A percentile compares a stretch with the other conserved stretches of the same genome.
Evolutionary conservation across 53 echinoderm and acorn worm species (phyloP).

Genomic region (Arbacia lixula): DNA sequence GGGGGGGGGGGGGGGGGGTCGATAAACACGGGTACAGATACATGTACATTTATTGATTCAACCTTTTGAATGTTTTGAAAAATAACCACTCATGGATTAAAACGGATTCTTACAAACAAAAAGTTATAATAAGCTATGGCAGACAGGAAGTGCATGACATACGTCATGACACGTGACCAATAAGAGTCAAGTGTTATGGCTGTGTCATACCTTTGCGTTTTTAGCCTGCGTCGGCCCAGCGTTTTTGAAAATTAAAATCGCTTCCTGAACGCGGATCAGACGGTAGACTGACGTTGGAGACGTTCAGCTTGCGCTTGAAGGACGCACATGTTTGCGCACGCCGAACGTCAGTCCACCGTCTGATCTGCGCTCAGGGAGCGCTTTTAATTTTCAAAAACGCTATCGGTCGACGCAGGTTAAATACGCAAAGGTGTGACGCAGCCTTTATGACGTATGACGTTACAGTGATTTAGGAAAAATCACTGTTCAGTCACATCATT

Average conservation of each 20-base stretch:
- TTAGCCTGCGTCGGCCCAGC: slow-evolving; percentile 27
- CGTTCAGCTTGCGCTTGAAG: slow-evolving; percentile 27
- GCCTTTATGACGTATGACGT: no score
- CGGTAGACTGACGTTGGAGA: slow-evolving; percentile 27
- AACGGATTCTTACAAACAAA: slow-evolving; percentile 13
- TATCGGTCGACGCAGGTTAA: no score
- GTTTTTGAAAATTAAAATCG: slow-evolving; percentile 18
- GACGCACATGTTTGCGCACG: no score
- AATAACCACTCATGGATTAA: slow-evolving; percentile 26
- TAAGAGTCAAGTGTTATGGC: slow-evolving; percentile 16
- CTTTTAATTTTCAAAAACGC: no score
- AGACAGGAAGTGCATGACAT: slow-evolving; percentile 26
- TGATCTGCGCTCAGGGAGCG: no score
- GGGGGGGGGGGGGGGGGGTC: no score
- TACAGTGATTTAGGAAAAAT: no score
- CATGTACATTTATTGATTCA: slow-evolving; percentile 2
- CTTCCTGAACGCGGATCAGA: slow-evolving; percentile 18
- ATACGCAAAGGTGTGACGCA: no score
- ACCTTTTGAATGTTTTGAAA: slow-evolving; percentile 26
- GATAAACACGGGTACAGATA: slow-evolving; percentile 26
- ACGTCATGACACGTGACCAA: slow-evolving; percentile 27
- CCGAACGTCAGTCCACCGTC: no score
- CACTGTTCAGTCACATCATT: no score
- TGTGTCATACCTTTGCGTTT: slow-evolving; percentile 20
- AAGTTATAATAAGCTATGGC: slow-evolving; percentile 22